These are phyloP conservation scores for Listronotus bonariensis DNA, from an alignment of 1,140 invertebrate species.

Conservation along the genomic window DNA sequence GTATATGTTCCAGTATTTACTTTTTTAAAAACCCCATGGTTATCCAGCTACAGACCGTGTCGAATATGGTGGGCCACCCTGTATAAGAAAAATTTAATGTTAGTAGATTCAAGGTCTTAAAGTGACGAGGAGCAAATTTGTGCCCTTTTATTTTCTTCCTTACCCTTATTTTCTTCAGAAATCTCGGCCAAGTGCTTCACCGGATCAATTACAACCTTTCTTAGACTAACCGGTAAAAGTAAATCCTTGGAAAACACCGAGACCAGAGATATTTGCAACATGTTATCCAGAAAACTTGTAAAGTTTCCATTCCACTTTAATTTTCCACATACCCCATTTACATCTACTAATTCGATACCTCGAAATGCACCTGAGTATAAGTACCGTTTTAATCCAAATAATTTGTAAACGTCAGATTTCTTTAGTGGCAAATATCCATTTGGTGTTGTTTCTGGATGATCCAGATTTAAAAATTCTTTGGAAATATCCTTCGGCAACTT, in stretches of 20 bases:
- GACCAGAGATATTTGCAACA: constrained; percentile 88
- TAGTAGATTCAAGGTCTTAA: no score
- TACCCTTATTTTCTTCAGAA: constrained; percentile 43
- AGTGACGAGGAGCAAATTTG: no score
- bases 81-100: no score
- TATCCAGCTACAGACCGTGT: no score
- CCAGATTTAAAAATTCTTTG: constrained; percentile 61
- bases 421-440: constrained; percentile 64
- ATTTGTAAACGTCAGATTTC: constrained; percentile 87
- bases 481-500: constrained; percentile 66
- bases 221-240: constrained; percentile 86
- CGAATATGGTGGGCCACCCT: no score
- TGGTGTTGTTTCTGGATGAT: constrained; percentile 54
- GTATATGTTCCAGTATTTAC: no score
- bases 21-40: no score
- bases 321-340: constrained; percentile 66
- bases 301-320: constrained; percentile 85
- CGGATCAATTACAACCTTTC: constrained; percentile 81
- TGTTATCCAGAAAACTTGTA: constrained; percentile 91
- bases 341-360: constrained; percentile 72
- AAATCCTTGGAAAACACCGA: constrained; percentile 74
- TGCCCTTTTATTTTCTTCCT: neutral
- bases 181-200: constrained; percentile 61
- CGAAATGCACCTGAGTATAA: constrained; percentile 88
- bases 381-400: constrained; percentile 88